A percentile compares a stretch with the other conserved stretches of the same genome.
These are phyloP conservation scores for Trichomycterus rosablanca DNA, from an alignment of 2,113 vertebrate species.

Conservation along the genomic window DNA sequence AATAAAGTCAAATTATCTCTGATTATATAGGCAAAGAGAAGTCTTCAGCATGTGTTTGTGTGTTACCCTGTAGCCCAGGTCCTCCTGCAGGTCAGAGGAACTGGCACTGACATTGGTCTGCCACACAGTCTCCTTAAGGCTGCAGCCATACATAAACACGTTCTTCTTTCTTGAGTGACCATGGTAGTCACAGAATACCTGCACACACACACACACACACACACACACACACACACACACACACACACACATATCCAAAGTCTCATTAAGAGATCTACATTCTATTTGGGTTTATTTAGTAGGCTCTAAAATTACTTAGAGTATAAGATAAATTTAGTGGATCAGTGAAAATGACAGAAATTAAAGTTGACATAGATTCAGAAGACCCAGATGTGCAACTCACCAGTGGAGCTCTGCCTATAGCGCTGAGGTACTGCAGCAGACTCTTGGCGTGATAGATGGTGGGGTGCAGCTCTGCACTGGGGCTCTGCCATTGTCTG, in stretches of 20 bases:
- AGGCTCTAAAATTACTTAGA: too few relatives aligned
- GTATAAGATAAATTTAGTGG: too few relatives aligned
- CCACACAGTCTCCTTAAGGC: conserved; percentile 93
- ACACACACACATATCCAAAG: background rate
- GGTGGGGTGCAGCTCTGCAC: conserved; percentile 89
- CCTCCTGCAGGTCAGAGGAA: conserved; percentile 83
- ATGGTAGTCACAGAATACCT: conserved; percentile 87
- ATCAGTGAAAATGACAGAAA: too few relatives aligned
- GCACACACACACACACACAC: conserved; percentile 26
- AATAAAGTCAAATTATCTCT: too few relatives aligned
- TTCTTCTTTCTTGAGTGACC: conserved; percentile 99
- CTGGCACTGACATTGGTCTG: conserved; percentile 76
- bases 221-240: conserved; percentile 10
- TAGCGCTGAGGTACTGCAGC: conserved; percentile 89
- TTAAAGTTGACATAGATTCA: too few relatives aligned
- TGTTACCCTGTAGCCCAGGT: conserved; percentile 83
- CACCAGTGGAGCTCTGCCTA: conserved; percentile 89
- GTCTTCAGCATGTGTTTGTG: background rate
- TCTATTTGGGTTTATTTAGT: too few relatives aligned
- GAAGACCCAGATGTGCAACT: too few relatives aligned
- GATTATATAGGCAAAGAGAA: too few relatives aligned
- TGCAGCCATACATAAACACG: conserved; percentile 98
- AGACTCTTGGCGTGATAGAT: conserved; percentile 96
- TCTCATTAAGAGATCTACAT: too few relatives aligned
- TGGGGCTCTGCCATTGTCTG: conserved; percentile 94